Base-by-base conservation (phyloP, 2,888 invertebrate genomes). In the Drosophila glabriapex region DNA sequence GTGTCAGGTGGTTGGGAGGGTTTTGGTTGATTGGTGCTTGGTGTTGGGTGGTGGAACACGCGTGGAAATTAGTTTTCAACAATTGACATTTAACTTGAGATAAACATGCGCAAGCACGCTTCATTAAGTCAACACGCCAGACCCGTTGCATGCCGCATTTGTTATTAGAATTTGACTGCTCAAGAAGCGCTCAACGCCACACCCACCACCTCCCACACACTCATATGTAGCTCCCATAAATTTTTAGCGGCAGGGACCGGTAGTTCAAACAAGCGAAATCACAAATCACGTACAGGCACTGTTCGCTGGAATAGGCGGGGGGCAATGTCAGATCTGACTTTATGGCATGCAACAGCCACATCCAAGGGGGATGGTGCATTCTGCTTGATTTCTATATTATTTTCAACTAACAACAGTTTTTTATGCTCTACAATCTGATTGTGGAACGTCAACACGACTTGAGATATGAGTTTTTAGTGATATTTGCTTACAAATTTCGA, bases 1-100 rank as follows among this genome's bases (percentile, higher is more conserved):
- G 67, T 71, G 50, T 31, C 56, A 12, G 58, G 29, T 22, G 22
- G 28, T 2, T 16, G 41, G 53, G 1, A 3, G 16, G 6, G 14
- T 6, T 14, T 14, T 5, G n/a, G 39, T n/a, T 29, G 50, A 29
- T 19, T 52, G 31, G 52, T 22, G 22, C 16, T 22, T n/a, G 33
- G 19, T n/a, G 16, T 25, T 46, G 46, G 53, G 14, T 35, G 14
- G 39, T 28, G 63, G 50, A 49, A 49, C 64, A 75, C 55, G 80
- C 73, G 72, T 73, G 72, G 76, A 85, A 85, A 85, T 85, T 90
- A 85, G 90, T 85, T 85, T 85, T 80, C 78, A 85, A 83, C 90
- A 88, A 87, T 91, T 91, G 91, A 85, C 88, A 88, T 91, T 91
- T 89, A 91, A 91, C 91, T 89, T 90, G 78, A 91, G 91, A 89